phyloP scores from a whole-genome alignment of 2,797 vertebrate species.

The Pipistrellus pipistrellus region DNA sequence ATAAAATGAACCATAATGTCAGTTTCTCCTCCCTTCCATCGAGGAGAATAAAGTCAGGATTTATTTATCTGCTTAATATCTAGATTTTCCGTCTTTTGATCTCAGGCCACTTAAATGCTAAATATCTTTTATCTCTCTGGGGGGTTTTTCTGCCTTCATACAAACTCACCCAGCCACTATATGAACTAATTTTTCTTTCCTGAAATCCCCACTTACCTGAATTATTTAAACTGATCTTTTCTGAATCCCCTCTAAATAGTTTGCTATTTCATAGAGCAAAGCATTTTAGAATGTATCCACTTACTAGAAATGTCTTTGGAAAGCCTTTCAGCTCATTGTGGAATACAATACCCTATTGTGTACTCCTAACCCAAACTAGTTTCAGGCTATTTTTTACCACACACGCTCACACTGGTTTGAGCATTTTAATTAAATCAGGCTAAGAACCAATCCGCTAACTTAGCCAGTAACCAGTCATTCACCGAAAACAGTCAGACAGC shows the following conservation, averaged over 20 bases:
- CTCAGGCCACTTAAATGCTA: constrained; percentile 45
- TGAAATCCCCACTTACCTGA: constrained; percentile 65
- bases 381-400: constrained; percentile 77
- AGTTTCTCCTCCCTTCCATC: constrained; percentile 1
- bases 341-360: constrained; percentile 69
- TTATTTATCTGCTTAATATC: constrained; percentile 74
- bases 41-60: constrained; percentile 37
- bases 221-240: constrained; percentile 67
- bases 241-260: constrained; percentile 25
- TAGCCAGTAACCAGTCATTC: constrained; percentile 67
- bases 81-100: constrained; percentile 63
- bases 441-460: constrained; percentile 70
- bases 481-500: constrained; percentile 63
- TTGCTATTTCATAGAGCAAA: constrained; percentile 47
- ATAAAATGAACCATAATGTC: constrained; percentile 35
- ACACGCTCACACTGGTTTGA: constrained; percentile 60
- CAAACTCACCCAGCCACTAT: constrained; percentile 42
- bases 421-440: constrained; percentile 80
- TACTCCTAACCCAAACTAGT: constrained; percentile 67
- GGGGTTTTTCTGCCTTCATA: constrained; percentile 57
- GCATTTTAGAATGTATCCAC: constrained; percentile 58
- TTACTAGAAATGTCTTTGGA: constrained; percentile 40
- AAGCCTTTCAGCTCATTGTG: constrained; percentile 20
- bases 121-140: constrained; percentile 66
- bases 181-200: constrained; percentile 74